Percentiles rank a stretch among this genome's conserved stretches.
These are phyloP conservation scores for Neoseiulus cucumeris DNA, from an alignment of 1,140 invertebrate species.

Conservation along the genomic window DNA sequence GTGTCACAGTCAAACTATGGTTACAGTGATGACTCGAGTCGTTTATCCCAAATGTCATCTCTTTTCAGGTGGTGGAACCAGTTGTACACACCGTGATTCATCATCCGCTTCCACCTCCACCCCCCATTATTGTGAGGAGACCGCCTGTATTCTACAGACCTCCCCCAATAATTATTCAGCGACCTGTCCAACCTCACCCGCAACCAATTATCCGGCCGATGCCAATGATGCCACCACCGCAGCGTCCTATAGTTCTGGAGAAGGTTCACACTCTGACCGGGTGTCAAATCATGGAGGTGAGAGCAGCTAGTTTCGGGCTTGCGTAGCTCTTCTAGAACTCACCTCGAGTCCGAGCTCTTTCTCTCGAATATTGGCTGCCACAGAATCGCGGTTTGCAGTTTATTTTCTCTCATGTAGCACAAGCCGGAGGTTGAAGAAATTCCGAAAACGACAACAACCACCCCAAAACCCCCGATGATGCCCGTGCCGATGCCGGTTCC, in stretches of 20 bases:
- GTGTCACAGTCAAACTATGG: too few species aligned
- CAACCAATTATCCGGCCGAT: too few species aligned
- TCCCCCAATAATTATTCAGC: too few species aligned
- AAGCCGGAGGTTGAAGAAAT: neutral
- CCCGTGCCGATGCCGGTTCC: neutral
- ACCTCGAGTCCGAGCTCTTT: too few species aligned
- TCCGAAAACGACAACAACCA: neutral
- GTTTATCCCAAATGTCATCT: too few species aligned
- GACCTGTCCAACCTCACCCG: too few species aligned
- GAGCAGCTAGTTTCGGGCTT: too few species aligned
- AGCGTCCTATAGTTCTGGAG: neutral
- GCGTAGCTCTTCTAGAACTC: too few species aligned
- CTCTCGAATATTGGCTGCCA: too few species aligned
- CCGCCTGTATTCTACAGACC: too few species aligned
- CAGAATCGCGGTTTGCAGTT: neutral
- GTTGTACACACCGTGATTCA: neutral
- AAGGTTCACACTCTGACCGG: conserved; percentile 2
- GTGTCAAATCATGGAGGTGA: neutral
- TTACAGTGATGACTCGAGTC: too few species aligned
- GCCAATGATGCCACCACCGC: neutral
- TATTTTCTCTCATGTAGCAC: neutral
- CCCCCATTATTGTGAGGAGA: too few species aligned
- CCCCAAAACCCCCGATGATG: neutral
- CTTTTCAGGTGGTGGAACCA: neutral
- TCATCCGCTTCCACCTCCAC: neutral